A percentile compares a stretch with the other conserved stretches of the same genome.
phyloP scores from a whole-genome alignment of 1,140 invertebrate genomes.

The Temnothorax longispinosus region DNA sequence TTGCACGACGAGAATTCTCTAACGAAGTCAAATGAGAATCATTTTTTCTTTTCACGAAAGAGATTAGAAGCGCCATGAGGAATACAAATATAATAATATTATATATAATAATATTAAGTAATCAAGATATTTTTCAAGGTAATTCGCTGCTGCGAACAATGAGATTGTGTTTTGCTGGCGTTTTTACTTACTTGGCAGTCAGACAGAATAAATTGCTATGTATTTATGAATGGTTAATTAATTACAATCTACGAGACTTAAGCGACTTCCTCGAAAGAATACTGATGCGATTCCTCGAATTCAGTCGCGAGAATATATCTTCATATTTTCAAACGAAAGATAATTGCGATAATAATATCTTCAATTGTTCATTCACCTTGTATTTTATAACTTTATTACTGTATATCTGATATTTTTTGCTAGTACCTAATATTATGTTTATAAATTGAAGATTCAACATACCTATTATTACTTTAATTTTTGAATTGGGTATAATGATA shows the following conservation, averaged over 20 bases:
- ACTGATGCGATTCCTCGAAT: background rate
- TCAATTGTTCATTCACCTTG: background rate
- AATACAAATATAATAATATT: background rate
- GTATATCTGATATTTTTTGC: background rate
- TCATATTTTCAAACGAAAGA: background rate
- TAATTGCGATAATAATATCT: background rate
- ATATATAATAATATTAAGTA: background rate
- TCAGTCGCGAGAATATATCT: background rate
- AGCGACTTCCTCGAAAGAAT: constrained; percentile 6
- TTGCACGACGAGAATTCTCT: background rate
- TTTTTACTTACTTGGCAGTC: background rate
- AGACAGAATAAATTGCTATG: constrained; percentile 12
- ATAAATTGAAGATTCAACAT: background rate
- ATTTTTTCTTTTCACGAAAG: constrained; percentile 11
- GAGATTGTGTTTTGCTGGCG: background rate
- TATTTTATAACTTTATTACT: background rate
- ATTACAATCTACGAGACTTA: background rate
- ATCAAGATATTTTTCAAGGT: constrained; percentile 3
- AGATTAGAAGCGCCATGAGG: background rate
- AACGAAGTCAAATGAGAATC: constrained; percentile 30
- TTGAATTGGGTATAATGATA: background rate
- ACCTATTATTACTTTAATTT: background rate
- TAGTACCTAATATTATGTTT: background rate
- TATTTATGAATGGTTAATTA: constrained; percentile 50
- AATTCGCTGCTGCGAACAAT: constrained; percentile 11